Evolutionary conservation across 2,797 vertebrate genomes (phyloP), one percentile per base, ranked within the genome.

Genomic region (Xiphophorus birchmanni): DNA sequence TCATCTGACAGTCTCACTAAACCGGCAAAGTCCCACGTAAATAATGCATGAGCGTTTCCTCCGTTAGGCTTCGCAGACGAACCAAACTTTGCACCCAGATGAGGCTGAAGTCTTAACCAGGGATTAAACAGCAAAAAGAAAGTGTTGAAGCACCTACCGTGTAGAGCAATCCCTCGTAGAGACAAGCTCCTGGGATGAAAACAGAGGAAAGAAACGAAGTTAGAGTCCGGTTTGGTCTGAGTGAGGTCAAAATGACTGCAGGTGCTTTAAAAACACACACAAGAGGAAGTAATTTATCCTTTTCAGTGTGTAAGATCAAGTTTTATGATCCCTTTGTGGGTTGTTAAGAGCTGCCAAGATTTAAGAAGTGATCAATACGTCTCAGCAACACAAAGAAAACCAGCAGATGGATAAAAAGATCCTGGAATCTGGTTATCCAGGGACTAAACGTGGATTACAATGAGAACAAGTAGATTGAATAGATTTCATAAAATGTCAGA

Each of bases 91-190:
- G 26, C 18, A 81, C 72, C 54, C 3, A n/a, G n/a, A 74, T 26
- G 17, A 23, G 48, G 17, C 0, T 11, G 54, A 76, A 58, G 65
- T 48, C 42, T 56, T n/a, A 80, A 81, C 17, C 56, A 3, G 76
- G 6, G 76, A 50, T 13, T 44, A 52, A 50, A 81, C 4, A 52
- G 50, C 32, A 91, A 26, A 52, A 47, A 40, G 37, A 18, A 77
- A 77, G 50, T 45, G 10, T 12, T 32, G 74, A 56, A 80, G 77
- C 80, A 95, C 96, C 78, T 95, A 96, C 95, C 93, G 88, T 91
- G 76, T 92, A 40, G 83, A 94, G 87, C 1, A 88, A 86, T 89
- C 95, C 95, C 79, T 94, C 90, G 83, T 92, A 91, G 91, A 87
- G 37, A 87, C 96, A 96, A 13, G 86, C 92, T 90, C 96, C 96